Base-by-base conservation (phyloP, 2,888 invertebrate genomes). In the Helicoverpa assulta region DNA sequence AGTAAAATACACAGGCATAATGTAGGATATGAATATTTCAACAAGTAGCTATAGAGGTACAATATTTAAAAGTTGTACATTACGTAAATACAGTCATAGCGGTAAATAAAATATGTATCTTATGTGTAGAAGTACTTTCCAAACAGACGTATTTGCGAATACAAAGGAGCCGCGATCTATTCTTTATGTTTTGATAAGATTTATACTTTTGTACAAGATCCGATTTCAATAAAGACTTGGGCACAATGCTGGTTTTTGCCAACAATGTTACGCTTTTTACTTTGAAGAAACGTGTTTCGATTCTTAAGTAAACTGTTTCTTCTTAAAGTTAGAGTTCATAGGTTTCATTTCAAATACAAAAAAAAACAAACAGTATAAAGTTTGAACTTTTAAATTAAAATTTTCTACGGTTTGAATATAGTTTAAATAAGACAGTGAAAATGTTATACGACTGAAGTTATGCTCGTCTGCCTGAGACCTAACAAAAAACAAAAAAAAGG, bases 131-230 rank as follows among this genome's bases (percentile, higher is more conserved):
- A 47, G n/a, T 58, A 33, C 47, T 62, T 77, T 63, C 51, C 26
- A 58, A 57, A 29, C 56, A 66, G 58, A 50, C 55, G 43, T 77
- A 66, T 63, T 66, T 66, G 40, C 60, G 61, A 55, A 55, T 37
- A 65, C 43, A 80, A 77, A 77, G 66, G 73, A 74, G 51, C 18
- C 51, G 37, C 52, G 26, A 73, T 67, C 19, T 61, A 73, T 62
- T 62, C 58, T 68, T 54, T 50, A 64, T 47, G 37, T 37, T 68
- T 64, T 71, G 65, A 75, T 72, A 81, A 66, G 60, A 74, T 77
- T 73, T 64, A 73, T 59, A 63, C 50, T 62, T 47, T 58, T 63
- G n/a, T 59, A 64, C 19, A 54, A 58, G 53, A 67, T 80, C 53
- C 21, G 51, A 54, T 61, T 61, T 61, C 52, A 47, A n/a, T 62